phyloP scores from a whole-genome alignment of 2,888 invertebrate species.

The Boloria euphrosyne region DNA sequence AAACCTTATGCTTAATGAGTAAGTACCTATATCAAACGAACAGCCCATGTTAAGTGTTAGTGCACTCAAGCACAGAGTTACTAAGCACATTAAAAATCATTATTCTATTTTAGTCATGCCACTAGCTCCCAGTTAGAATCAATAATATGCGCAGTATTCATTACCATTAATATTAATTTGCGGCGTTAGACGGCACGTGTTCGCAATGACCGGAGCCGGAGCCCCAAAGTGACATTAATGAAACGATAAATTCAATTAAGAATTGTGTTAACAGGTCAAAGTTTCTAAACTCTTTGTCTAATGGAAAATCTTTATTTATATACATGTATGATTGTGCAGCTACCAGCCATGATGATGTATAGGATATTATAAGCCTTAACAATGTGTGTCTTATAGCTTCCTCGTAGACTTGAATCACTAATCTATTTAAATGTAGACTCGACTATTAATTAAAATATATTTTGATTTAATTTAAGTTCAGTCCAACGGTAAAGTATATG shows the following conservation, averaged over 20 bases:
- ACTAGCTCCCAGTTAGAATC: slow-evolving; percentile 8
- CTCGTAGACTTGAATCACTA: too few relatives aligned
- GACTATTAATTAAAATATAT: too few relatives aligned
- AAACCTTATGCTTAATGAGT: too few relatives aligned
- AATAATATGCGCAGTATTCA: slow-evolving; percentile 49
- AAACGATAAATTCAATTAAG: slow-evolving; percentile 32
- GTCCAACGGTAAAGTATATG: too few relatives aligned
- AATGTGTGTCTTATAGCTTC: too few relatives aligned
- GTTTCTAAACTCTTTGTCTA: not conserved
- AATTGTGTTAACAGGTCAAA: slow-evolving; percentile 20
- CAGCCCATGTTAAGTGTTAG: too few relatives aligned
- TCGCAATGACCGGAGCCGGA: slow-evolving; percentile 25
- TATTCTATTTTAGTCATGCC: not conserved
- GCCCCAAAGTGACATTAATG: slow-evolving; percentile 27
- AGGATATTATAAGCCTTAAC: too few relatives aligned
- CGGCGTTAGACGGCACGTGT: slow-evolving; percentile 31
- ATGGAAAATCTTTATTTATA: not conserved
- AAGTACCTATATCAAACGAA: too few relatives aligned
- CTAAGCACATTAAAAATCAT: not conserved
- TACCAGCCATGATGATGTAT: too few relatives aligned
- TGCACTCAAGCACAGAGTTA: too few relatives aligned
- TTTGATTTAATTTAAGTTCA: too few relatives aligned
- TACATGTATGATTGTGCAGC: not conserved
- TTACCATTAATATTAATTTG: slow-evolving; percentile 62
- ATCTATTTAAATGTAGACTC: too few relatives aligned